These are phyloP conservation scores for Carapus acus DNA, from an alignment of 2,797 vertebrate species.

Conservation along the genomic window DNA sequence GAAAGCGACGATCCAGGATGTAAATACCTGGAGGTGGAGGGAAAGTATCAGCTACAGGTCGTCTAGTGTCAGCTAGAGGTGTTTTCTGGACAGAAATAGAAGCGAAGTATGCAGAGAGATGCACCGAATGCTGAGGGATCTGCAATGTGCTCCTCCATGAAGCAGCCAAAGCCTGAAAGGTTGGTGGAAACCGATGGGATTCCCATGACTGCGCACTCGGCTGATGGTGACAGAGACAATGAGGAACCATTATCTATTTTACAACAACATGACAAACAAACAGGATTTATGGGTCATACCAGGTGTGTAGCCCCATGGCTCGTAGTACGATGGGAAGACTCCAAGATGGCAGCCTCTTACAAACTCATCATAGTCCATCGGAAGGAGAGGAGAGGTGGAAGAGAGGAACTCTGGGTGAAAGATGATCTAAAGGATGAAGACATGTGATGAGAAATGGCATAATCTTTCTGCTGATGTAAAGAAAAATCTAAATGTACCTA, in stretches of 20 bases:
- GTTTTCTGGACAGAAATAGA: no score
- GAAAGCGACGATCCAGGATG: constrained; percentile 88
- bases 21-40: constrained; percentile 79
- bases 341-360: constrained; percentile 96
- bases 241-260: no score
- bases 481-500: no score
- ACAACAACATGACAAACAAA: no score
- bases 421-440: constrained; percentile 75
- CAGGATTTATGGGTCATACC: constrained; percentile 61
- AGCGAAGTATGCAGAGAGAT: neutral
- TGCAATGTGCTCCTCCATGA: constrained; percentile 93
- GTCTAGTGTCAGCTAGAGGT: no score
- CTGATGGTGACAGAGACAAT: constrained; percentile 52
- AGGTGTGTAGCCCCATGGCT: constrained; percentile 98
- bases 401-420: constrained; percentile 96
- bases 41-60: no score
- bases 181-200: constrained; percentile 97
- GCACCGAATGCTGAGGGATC: constrained; percentile 91
- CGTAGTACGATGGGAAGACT: constrained; percentile 97
- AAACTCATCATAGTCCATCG: constrained; percentile 97
- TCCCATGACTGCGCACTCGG: constrained; percentile 95
- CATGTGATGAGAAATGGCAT: neutral
- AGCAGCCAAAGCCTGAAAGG: constrained; percentile 95
- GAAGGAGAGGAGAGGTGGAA: constrained; percentile 90
- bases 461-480: no score